Base-by-base conservation (phyloP, 2,797 vertebrate species). In the Chloroceryle amazona region DNA sequence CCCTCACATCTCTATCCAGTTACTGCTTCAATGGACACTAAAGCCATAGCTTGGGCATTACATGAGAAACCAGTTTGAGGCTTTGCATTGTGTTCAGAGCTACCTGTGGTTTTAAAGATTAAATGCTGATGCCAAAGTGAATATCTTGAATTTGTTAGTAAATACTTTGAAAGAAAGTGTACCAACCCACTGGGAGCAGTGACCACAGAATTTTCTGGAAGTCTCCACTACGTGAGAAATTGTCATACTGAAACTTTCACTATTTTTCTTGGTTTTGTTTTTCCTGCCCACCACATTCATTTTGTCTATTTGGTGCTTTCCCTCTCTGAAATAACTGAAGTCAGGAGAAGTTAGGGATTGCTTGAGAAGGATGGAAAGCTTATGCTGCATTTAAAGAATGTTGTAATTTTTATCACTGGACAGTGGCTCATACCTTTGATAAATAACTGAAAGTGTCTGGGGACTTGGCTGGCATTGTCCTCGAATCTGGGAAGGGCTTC, bases 331-430 rank as follows among this genome's bases (percentile, higher is more conserved):
- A 47, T 66, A 46, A 23, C 28, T 49, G 44, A 68, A 39, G 29
- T 11, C 28, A 29, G 41, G 42, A 76, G 44, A 67, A 42, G 39
- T 11, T 6, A 2, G 33, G 26, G 28, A 12, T 92, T 28, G 16
- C 31, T 79, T 0, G 0, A 33, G 60, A 61, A 54, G 28, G 37
- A 23, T 31, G 11, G 55, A 73, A 95, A 85, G 1, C 3, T 58
- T 80, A 35, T 0, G 4, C 15, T 44, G 7, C 28, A 10, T 84
- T 23, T 72, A 13, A 74, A 54, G 29, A 54, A 72, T 22, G 10
- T 1, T 0, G 0, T 51, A 1, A 13, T 33, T 57, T 73, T 23
- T 23, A 3, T 55, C 35, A 26, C 15, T 49, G 13, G 41, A 2
- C n/a, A 28, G 42, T 47, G 52, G 4, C 51, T 84, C 21, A 1